These are phyloP conservation scores for Osedax frankpressi DNA, from an alignment of 2,888 invertebrate species.

Conservation along the genomic window DNA sequence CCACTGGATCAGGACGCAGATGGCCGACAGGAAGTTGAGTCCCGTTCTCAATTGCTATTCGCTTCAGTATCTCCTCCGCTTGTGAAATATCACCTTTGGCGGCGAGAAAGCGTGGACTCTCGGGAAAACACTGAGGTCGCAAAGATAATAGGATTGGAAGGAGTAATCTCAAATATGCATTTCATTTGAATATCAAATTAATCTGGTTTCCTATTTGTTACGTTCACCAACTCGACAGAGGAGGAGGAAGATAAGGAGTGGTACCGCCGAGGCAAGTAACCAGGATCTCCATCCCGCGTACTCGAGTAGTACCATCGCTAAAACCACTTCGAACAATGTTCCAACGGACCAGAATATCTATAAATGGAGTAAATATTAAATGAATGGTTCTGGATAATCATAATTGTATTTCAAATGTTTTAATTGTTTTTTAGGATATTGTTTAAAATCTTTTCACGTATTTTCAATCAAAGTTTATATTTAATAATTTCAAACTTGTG, in stretches of 20 bases:
- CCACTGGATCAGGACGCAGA: not conserved
- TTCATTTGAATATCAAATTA: too few species aligned
- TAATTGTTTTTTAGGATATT: too few species aligned
- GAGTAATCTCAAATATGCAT: too few species aligned
- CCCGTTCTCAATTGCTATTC: conserved; percentile 6
- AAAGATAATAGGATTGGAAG: too few species aligned
- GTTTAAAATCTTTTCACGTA: too few species aligned
- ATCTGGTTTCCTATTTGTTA: too few species aligned
- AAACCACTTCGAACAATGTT: not conserved
- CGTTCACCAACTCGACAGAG: too few species aligned
- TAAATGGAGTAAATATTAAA: not conserved
- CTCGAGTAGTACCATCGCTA: conserved; percentile 3
- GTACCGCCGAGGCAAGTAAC: not conserved
- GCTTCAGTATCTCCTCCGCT: not conserved
- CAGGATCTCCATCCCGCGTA: conserved; percentile 1
- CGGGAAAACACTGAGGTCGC: conserved; percentile 2
- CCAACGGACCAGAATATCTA: conserved; percentile 14
- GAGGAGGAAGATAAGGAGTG: not conserved
- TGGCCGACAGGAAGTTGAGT: not conserved
- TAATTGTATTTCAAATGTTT: too few species aligned
- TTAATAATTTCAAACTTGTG: too few species aligned
- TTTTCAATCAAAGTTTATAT: too few species aligned
- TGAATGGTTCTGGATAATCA: too few species aligned
- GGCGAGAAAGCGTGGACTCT: conserved; percentile 7
- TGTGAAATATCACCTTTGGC: not conserved